phyloP scores from a whole-genome alignment of 2,113 vertebrate genomes.

The Pan paniscus region DNA sequence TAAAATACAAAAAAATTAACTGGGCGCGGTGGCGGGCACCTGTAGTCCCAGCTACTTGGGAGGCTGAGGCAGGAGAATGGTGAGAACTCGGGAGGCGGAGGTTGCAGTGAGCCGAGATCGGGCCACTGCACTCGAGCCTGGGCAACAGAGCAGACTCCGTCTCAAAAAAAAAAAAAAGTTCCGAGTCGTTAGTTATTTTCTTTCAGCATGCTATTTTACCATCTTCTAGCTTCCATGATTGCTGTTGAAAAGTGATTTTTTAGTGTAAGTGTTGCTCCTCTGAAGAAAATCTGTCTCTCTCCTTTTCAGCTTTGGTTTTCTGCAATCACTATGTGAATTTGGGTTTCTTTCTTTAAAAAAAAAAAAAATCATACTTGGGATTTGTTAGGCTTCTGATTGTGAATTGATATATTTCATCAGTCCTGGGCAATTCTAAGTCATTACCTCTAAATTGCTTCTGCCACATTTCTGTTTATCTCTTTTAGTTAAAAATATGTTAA shows the following conservation, averaged over 20 bases:
- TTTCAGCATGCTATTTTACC: too few relatives aligned
- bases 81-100: too few relatives aligned
- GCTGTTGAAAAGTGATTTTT: not conserved
- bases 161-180: not conserved
- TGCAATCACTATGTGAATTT: not conserved
- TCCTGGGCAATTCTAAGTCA: not conserved
- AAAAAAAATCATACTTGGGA: not conserved
- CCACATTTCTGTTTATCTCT: not conserved
- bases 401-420: not conserved
- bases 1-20: too few relatives aligned
- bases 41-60: too few relatives aligned
- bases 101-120: too few relatives aligned
- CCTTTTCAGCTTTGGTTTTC: not conserved
- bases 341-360: not conserved
- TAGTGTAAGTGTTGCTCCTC: not conserved
- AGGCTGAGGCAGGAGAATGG: too few relatives aligned
- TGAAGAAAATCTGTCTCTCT: not conserved
- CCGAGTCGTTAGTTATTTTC: not conserved
- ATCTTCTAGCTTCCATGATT: not conserved
- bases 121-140: fast-evolving
- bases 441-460: not conserved
- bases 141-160: too few relatives aligned
- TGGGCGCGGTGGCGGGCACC: too few relatives aligned
- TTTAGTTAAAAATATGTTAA: not conserved
- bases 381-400: not conserved